Conservation (phyloP, 2,797 vertebrate genomes). For the Geotrypetes seraphini region DNA sequence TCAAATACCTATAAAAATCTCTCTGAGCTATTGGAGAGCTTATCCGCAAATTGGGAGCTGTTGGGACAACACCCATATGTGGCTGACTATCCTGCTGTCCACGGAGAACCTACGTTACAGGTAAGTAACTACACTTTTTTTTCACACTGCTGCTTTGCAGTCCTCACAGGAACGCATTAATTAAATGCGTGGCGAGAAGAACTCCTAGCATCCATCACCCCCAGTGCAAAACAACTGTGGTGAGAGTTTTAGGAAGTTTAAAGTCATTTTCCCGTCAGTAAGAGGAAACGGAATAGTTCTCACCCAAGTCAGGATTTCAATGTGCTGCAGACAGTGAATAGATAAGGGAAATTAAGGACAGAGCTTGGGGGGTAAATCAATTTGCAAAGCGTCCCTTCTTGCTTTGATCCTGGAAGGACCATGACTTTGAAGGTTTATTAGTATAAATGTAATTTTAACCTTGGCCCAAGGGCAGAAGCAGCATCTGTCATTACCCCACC, state of each 20-base stretch:
- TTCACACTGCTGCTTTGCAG: background rate
- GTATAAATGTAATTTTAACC: background rate
- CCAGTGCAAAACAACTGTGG: background rate
- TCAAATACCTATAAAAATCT: background rate
- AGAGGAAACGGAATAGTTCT: constrained; percentile 13
- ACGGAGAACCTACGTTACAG: too few relatives aligned
- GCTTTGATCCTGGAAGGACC: constrained; percentile 1
- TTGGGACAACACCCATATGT: too few relatives aligned
- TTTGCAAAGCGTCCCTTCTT: constrained; percentile 4
- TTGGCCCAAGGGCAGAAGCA: background rate
- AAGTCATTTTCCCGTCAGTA: constrained; percentile 7
- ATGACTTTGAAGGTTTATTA: background rate
- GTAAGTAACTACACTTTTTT: too few relatives aligned
- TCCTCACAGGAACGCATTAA: background rate
- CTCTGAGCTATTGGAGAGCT: too few relatives aligned
- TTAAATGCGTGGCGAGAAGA: background rate
- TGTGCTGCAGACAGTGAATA: constrained; percentile 14
- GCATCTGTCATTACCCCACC: too few relatives aligned
- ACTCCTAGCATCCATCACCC: background rate
- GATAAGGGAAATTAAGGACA: constrained; percentile 15
- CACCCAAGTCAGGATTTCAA: constrained; percentile 11
- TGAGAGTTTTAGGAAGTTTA: background rate
- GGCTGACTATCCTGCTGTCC: too few relatives aligned
- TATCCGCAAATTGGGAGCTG: too few relatives aligned
- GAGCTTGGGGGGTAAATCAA: background rate